Evolutionary conservation across 2,113 vertebrate species (phyloP), one percentile per base, ranked within the genome.

Genomic region (Malurus alboscapulatus): DNA sequence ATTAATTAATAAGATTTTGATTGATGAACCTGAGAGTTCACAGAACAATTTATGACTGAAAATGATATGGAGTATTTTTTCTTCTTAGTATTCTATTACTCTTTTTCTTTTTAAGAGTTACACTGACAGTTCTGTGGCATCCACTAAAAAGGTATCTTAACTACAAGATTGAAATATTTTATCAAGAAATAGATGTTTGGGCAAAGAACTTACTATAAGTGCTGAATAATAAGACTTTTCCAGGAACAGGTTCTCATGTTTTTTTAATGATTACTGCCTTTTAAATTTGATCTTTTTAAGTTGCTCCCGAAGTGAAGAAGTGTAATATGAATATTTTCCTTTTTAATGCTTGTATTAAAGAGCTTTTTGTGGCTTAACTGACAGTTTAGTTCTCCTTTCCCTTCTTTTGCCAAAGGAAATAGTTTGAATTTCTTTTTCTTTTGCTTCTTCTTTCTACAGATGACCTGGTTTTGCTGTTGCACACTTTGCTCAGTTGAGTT

Each of bases 361-460:
- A 27, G 15, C 10, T 12, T 84, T 86, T 74, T 67, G 59, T 71
- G 73, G 38, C 24, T 87, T 81, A 66, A 38, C 32, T 57, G 26
- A 6, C 34, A 87, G 18, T 36, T 87, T 55, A 92, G 32, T 88
- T 87, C 55, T 91, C 34, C 20, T 92, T 95, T 79, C 17, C 14
- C 20, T 68, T 81, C 61, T 88, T 76, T 67, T 87, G 76, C 48
- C 57, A 78, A 89, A 82, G 51, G 69, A 92, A 91, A 89, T 87
- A 75, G n/a, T 42, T 91, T 45, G 17, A 51, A 47, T 81, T 30
- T 74, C 84, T 94, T 81, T 59, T 58, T 40, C 21, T 77, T 84
- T 81, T 63, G 17, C 36, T 90, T 30, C 65, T 87, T 78, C 34
- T 90, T 87, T 50, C 8, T 45, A 42, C 8, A 42, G 22, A 53